phyloP scores from a whole-genome alignment of 2,888 invertebrate genomes.

The Andrena hattorfiana region DNA sequence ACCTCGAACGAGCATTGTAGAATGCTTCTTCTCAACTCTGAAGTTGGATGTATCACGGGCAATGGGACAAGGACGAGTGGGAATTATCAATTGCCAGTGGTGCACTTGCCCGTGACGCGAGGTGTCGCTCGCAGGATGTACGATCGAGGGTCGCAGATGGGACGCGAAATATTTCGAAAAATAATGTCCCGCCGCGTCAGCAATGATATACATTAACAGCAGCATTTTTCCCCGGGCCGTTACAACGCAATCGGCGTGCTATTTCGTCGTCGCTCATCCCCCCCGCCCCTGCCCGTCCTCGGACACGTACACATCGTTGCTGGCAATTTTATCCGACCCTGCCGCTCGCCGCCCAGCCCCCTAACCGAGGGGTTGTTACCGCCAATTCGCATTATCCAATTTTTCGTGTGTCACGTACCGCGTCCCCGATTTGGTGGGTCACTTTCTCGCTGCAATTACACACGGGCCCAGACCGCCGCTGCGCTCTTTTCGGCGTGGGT shows the following conservation, averaged over 20 bases:
- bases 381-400: slow-evolving; percentile 66
- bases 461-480: slow-evolving; percentile 15
- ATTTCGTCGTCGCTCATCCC: slow-evolving; percentile 41
- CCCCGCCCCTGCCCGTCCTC: not conserved
- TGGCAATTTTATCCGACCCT: slow-evolving; percentile 52
- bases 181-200: slow-evolving; percentile 49
- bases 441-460: slow-evolving; percentile 63
- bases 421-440: slow-evolving; percentile 59
- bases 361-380: slow-evolving; percentile 47
- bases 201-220: slow-evolving; percentile 56
- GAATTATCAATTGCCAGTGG: slow-evolving; percentile 43
- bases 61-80: not conserved
- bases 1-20: not conserved
- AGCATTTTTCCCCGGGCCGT: slow-evolving; percentile 45
- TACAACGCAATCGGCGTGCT: slow-evolving; percentile 55
- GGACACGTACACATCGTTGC: slow-evolving; percentile 52
- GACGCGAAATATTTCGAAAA: slow-evolving; percentile 53
- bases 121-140: slow-evolving; percentile 44
- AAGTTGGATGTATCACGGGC: not conserved
- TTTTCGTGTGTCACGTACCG: slow-evolving; percentile 64
- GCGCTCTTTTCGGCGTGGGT: slow-evolving; percentile 41
- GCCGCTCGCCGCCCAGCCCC: not conserved
- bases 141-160: slow-evolving; percentile 46
- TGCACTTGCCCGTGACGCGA: slow-evolving; percentile 38
- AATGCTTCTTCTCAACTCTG: not conserved